Conservation (phyloP, 1,140 invertebrate species). For the Antheraea mylitta region DNA sequence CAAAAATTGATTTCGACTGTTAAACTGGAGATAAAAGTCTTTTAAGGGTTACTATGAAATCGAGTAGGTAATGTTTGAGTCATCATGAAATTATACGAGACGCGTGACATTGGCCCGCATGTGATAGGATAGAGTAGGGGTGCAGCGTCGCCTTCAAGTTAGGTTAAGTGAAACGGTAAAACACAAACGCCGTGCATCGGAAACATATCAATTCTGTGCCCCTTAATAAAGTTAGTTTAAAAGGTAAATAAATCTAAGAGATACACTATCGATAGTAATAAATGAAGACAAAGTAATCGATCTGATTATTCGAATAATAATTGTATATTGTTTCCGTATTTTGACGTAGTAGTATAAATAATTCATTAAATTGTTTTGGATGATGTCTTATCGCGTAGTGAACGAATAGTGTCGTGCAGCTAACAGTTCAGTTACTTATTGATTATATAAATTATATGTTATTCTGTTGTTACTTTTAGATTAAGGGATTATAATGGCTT, state of each 20-base stretch:
- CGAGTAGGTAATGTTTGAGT: conserved; percentile 50
- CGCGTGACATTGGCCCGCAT: conserved; percentile 76
- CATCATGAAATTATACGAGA: conserved; percentile 37
- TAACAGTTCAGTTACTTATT: conserved; percentile 47
- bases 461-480: conserved; percentile 68
- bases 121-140: conserved; percentile 76
- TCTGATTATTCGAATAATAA: conserved; percentile 71
- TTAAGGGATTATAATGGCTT: conserved; percentile 65
- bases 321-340: conserved; percentile 73
- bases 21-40: conserved; percentile 37
- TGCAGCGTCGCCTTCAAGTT: conserved; percentile 77
- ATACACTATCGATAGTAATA: conserved; percentile 75
- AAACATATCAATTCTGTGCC: conserved; percentile 81
- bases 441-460: conserved; percentile 48
- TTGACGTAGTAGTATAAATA: conserved; percentile 34
- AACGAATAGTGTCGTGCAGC: conserved; percentile 68
- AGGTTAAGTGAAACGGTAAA: conserved; percentile 77
- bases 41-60: conserved; percentile 56
- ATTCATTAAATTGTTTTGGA: conserved; percentile 52
- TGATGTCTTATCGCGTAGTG: conserved; percentile 51
- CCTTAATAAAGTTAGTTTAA: conserved; percentile 77
- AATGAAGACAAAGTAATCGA: conserved; percentile 71
- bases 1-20: conserved; percentile 10
- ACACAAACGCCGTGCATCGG: conserved; percentile 79
- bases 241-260: conserved; percentile 67